Conservation (phyloP, 2,113 vertebrate species). For the Menidia beryllina region DNA sequence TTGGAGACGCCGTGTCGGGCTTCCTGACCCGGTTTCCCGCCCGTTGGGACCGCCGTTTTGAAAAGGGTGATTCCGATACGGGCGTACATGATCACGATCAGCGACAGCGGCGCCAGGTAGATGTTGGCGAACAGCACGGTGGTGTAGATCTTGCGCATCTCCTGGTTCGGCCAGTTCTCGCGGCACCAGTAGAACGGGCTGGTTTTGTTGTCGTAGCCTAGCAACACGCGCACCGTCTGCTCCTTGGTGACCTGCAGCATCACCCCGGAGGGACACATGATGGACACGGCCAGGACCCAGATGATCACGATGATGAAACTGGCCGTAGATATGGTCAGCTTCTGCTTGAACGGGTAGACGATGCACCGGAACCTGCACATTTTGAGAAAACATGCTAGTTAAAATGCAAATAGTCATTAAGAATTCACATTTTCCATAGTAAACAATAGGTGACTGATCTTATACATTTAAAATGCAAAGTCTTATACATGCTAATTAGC, state of each 20-base stretch:
- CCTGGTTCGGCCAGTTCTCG: constrained; percentile 90
- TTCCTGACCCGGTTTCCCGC: constrained; percentile 76
- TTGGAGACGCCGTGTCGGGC: constrained; percentile 81
- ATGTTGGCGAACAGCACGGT: constrained; percentile 92
- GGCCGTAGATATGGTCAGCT: constrained; percentile 85
- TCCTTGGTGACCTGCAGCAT: constrained; percentile 91
- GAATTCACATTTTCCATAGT: not conserved
- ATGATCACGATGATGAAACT: constrained; percentile 83
- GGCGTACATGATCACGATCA: constrained; percentile 90
- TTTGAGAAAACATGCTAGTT: not conserved
- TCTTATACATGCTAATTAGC: not conserved
- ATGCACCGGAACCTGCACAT: constrained; percentile 88
- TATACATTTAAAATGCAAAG: too few species aligned
- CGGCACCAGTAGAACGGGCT: constrained; percentile 89
- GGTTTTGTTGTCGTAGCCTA: constrained; percentile 82
- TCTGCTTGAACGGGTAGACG: constrained; percentile 91
- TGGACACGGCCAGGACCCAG: constrained; percentile 90
- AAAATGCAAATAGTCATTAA: not conserved
- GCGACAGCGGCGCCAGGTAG: constrained; percentile 88
- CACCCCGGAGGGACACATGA: constrained; percentile 91
- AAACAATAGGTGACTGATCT: not conserved
- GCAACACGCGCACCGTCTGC: constrained; percentile 83
- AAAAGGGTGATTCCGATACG: constrained; percentile 88
- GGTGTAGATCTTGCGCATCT: constrained; percentile 92
- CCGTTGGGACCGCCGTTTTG: constrained; percentile 66